Evolutionary conservation across 2,888 invertebrate genomes (phyloP).

Genomic region (Gymnocheta viridis): DNA sequence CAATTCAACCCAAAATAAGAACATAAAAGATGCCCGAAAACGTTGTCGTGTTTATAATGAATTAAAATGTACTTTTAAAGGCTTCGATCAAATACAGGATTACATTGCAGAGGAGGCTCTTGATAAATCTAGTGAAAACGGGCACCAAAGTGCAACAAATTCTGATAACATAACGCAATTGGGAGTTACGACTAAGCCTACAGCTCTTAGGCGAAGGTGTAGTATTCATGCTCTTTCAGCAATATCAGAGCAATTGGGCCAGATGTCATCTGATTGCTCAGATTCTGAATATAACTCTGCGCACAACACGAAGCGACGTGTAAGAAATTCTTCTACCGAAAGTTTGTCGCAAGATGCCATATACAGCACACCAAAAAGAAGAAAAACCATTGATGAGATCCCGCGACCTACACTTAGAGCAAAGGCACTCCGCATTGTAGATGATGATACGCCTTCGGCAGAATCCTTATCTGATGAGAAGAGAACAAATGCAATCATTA

Average conservation of each 20-base stretch:
- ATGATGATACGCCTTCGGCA: neutral
- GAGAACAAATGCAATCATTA: neutral
- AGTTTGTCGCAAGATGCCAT: neutral
- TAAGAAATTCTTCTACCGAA: neutral
- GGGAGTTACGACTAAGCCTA: neutral
- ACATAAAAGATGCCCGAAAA: neutral
- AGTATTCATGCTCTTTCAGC: conserved; percentile 65
- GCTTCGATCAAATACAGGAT: conserved; percentile 66
- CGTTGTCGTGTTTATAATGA: conserved; percentile 50
- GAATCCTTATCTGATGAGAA: neutral
- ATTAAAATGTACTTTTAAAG: conserved; percentile 68
- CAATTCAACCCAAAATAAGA: neutral
- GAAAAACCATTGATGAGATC: conserved; percentile 52
- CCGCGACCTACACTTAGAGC: neutral
- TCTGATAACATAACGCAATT: neutral
- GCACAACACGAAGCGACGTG: neutral
- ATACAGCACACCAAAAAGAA: conserved; percentile 15
- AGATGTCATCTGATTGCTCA: conserved; percentile 21
- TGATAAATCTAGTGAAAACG: neutral
- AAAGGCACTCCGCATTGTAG: neutral
- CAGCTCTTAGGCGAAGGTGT: conserved; percentile 59
- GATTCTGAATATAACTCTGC: conserved; percentile 2
- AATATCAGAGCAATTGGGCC: conserved; percentile 60
- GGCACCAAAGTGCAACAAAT: neutral
- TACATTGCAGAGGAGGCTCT: conserved; percentile 35